These are phyloP conservation scores for Petrophora chlorosata DNA, from an alignment of 2,888 invertebrate species.

Conservation along the genomic window DNA sequence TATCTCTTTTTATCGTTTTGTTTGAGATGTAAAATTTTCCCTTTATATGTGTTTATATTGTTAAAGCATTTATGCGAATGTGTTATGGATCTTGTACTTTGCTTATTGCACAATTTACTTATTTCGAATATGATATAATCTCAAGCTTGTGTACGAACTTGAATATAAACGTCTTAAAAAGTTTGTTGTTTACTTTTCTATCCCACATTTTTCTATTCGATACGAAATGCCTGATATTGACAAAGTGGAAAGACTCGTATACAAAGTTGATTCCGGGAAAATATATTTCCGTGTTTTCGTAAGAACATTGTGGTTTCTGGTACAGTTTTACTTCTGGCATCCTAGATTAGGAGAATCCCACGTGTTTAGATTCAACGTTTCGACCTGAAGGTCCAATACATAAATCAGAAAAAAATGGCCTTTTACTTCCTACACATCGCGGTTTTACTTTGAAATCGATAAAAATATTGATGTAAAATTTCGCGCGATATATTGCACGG, in stretches of 20 bases:
- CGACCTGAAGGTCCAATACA: no score
- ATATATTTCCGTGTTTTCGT: no score
- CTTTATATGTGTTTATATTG: slow-evolving; percentile 43
- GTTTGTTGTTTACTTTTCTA: slow-evolving; percentile 1
- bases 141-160: slow-evolving; percentile 64
- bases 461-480: slow-evolving; percentile 3
- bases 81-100: slow-evolving; percentile 53
- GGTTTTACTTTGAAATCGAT: no score
- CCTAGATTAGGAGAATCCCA: no score
- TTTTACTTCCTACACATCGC: no score
- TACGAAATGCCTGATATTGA: no score
- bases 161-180: slow-evolving; percentile 34
- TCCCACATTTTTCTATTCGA: no score
- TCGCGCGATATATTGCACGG: slow-evolving; percentile 3
- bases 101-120: slow-evolving; percentile 70
- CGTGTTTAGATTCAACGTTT: no score
- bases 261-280: no score
- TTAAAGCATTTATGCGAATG: slow-evolving; percentile 54
- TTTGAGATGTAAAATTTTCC: slow-evolving; percentile 29
- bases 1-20: slow-evolving; percentile 1
- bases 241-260: no score
- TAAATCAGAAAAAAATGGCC: neutral
- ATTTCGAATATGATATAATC: slow-evolving; percentile 55
- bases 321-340: no score
- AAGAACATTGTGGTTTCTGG: no score